These are phyloP conservation scores for Nasonia longicornis DNA, from an alignment of 1,140 invertebrate genomes.

Conservation along the genomic window DNA sequence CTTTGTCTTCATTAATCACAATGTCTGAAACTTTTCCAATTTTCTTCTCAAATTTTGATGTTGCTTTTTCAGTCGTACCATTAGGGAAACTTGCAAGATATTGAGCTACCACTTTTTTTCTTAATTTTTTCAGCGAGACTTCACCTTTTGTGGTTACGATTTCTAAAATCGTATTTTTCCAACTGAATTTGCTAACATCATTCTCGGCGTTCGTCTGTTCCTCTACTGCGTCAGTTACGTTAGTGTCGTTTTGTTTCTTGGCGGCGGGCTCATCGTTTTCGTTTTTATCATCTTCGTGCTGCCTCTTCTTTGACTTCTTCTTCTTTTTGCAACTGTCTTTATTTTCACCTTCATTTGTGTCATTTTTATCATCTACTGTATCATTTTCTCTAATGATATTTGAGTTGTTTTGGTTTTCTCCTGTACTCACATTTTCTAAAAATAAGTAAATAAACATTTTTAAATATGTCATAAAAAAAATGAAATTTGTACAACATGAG, in stretches of 20 bases:
- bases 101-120: slow-evolving; percentile 62
- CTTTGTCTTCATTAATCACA: slow-evolving; percentile 55
- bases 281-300: slow-evolving; percentile 46
- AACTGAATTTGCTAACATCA: slow-evolving; percentile 58
- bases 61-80: slow-evolving; percentile 57
- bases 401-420: slow-evolving; percentile 62
- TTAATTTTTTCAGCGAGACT: slow-evolving; percentile 65
- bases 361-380: slow-evolving; percentile 44
- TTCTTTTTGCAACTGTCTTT: slow-evolving; percentile 48
- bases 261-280: slow-evolving; percentile 9
- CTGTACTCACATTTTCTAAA: slow-evolving; percentile 42
- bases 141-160: slow-evolving; percentile 60
- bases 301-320: slow-evolving; percentile 49
- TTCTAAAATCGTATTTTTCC: slow-evolving; percentile 61
- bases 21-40: slow-evolving; percentile 60
- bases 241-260: slow-evolving; percentile 40
- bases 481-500: not conserved
- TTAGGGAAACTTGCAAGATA: slow-evolving; percentile 57
- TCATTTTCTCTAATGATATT: slow-evolving; percentile 59
- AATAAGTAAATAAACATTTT: slow-evolving; percentile 36
- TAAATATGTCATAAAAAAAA: slow-evolving; percentile 18
- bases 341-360: slow-evolving; percentile 42
- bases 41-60: slow-evolving; percentile 65
- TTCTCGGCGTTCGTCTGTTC: slow-evolving; percentile 31
- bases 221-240: not conserved